Evolutionary conservation across 2,113 vertebrate genomes (phyloP).

Genomic region (Odontesthes bonariensis): DNA sequence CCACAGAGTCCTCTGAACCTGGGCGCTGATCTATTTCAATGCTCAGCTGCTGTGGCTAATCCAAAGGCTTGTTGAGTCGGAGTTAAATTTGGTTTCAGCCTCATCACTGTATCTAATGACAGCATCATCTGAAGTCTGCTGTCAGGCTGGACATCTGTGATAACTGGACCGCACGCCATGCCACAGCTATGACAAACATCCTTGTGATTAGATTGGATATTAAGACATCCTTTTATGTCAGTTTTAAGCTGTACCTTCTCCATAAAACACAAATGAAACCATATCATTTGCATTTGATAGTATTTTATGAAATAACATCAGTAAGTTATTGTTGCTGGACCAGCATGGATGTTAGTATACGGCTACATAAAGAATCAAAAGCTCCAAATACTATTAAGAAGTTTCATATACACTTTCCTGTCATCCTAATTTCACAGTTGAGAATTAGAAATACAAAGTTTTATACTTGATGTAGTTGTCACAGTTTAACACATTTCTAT

Average conservation of each 20-base stretch:
- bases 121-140: constrained; percentile 35
- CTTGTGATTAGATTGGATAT: not conserved
- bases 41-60: constrained; percentile 61
- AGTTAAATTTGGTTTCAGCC: constrained; percentile 60
- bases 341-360: not conserved
- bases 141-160: not conserved
- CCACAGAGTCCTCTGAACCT: constrained; percentile 30
- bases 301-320: not conserved
- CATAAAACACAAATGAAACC: too few species aligned
- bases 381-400: too few species aligned
- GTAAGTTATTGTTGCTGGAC: not conserved
- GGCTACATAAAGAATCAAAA: not conserved
- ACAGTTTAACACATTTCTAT: constrained; percentile 22
- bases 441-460: not conserved
- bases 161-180: constrained; percentile 5
- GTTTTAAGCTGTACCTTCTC: not conserved
- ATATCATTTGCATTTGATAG: not conserved
- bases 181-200: constrained; percentile 7
- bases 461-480: not conserved
- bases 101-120: constrained; percentile 46
- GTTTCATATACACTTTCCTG: too few species aligned
- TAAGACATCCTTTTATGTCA: not conserved
- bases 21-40: constrained; percentile 65
- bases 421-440: too few species aligned
- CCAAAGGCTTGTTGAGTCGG: constrained; percentile 37